Conservation (phyloP, 2,888 invertebrate genomes). For the Erynnis tages region DNA sequence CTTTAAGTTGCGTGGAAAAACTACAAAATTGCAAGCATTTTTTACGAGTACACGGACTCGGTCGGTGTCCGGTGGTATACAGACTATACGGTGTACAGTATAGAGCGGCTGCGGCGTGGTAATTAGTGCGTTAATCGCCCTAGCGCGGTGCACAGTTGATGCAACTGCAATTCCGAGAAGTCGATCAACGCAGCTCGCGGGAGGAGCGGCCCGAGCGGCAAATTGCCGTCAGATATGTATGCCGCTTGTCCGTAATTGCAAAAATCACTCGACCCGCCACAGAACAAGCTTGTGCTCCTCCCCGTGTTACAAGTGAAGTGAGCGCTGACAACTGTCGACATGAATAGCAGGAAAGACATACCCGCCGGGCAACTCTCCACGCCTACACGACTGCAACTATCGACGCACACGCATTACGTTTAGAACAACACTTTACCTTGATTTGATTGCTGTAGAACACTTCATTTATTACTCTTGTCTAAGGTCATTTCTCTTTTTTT, state of each 20-base stretch:
- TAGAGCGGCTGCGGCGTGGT: slow-evolving; percentile 40
- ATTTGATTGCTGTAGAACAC: not conserved
- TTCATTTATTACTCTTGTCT: too few species aligned
- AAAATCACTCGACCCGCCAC: slow-evolving; percentile 62
- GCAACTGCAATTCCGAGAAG: slow-evolving; percentile 74
- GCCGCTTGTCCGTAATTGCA: slow-evolving; percentile 76
- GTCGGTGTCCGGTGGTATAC: too few species aligned
- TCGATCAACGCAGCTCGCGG: slow-evolving; percentile 65
- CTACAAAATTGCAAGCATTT: slow-evolving; percentile 35
- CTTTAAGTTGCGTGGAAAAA: slow-evolving; percentile 32
- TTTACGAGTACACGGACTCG: slow-evolving; percentile 31
- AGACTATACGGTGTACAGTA: slow-evolving; percentile 30
- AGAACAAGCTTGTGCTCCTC: slow-evolving; percentile 37
- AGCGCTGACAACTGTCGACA: slow-evolving; percentile 27
- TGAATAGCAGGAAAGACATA: slow-evolving; percentile 29
- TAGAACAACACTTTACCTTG: not conserved
- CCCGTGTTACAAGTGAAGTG: slow-evolving; percentile 36
- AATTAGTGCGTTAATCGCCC: slow-evolving; percentile 75
- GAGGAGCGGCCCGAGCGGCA: slow-evolving; percentile 74
- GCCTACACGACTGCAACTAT: slow-evolving; percentile 3
- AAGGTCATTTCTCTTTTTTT: too few species aligned
- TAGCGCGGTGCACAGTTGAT: slow-evolving; percentile 57
- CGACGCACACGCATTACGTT: slow-evolving; percentile 9
- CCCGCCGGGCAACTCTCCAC: slow-evolving; percentile 24
- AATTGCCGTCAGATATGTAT: slow-evolving; percentile 77